Evolutionary conservation across 2,113 vertebrate genomes (phyloP).

Genomic region (Fukomys damarensis): DNA sequence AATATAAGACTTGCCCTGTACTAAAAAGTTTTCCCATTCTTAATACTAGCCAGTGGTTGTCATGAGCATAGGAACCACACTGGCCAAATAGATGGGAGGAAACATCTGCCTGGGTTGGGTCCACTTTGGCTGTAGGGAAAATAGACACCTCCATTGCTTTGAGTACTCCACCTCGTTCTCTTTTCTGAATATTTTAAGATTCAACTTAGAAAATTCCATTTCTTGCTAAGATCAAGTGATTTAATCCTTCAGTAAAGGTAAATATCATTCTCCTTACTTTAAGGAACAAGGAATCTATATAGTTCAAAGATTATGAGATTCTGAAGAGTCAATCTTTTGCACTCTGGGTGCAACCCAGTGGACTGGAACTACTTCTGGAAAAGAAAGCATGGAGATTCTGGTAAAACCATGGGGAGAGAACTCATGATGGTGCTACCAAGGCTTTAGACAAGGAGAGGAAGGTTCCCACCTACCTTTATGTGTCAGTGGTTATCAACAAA

Average conservation of each 20-base stretch:
- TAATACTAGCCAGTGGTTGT: not conserved
- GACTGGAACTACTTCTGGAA: not conserved
- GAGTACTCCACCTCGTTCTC: not conserved
- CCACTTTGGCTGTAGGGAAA: not conserved
- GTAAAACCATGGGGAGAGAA: not conserved
- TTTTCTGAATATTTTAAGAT: not conserved
- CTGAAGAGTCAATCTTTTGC: not conserved
- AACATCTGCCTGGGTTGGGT: not conserved
- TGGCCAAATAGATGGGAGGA: not conserved
- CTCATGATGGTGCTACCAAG: not conserved
- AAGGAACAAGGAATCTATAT: not conserved
- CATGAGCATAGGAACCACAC: not conserved
- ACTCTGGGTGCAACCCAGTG: not conserved
- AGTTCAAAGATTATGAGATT: not conserved
- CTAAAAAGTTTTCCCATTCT: not conserved
- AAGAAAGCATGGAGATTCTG: not conserved
- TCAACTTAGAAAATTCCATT: not conserved
- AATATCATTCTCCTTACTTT: not conserved
- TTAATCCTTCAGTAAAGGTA: not conserved
- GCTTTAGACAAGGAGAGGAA: not conserved
- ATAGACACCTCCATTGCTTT: not conserved
- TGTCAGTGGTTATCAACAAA: not conserved
- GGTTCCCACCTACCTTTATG: not conserved
- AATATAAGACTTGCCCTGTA: not conserved
- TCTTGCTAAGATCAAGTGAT: not conserved